Evolutionary conservation across 2,113 vertebrate species (phyloP).

Genomic region (Camelus bactrianus): DNA sequence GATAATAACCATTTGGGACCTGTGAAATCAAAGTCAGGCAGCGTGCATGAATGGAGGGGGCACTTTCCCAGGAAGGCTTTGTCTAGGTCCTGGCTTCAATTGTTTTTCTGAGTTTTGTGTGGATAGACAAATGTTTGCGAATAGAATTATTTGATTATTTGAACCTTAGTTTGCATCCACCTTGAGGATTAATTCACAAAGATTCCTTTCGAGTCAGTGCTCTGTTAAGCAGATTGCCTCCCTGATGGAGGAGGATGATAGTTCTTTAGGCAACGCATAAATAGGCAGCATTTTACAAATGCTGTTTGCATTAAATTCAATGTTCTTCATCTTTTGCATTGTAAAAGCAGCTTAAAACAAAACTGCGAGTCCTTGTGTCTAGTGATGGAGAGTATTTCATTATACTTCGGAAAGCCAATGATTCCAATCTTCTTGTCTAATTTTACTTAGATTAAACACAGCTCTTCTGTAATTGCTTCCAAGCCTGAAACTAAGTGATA

Average conservation of each 20-base stretch:
- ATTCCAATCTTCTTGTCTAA: neutral
- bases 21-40: neutral
- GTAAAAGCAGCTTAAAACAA: neutral
- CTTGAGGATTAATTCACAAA: neutral
- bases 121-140: neutral
- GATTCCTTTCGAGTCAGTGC: neutral
- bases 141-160: neutral
- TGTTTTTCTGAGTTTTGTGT: constrained; percentile 38
- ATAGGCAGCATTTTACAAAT: neutral
- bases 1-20: neutral
- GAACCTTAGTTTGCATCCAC: neutral
- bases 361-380: neutral
- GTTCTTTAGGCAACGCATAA: neutral
- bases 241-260: neutral
- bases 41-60: neutral
- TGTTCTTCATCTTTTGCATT: neutral
- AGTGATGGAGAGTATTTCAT: neutral
- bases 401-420: neutral
- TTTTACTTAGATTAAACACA: neutral
- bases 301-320: neutral
- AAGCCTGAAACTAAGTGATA: neutral
- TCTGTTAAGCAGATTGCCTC: neutral
- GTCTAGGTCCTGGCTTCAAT: neutral
- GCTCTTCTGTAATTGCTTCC: neutral
- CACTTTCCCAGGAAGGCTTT: neutral